Conservation (phyloP, 2,113 vertebrate species). For the Siniperca knerii region DNA sequence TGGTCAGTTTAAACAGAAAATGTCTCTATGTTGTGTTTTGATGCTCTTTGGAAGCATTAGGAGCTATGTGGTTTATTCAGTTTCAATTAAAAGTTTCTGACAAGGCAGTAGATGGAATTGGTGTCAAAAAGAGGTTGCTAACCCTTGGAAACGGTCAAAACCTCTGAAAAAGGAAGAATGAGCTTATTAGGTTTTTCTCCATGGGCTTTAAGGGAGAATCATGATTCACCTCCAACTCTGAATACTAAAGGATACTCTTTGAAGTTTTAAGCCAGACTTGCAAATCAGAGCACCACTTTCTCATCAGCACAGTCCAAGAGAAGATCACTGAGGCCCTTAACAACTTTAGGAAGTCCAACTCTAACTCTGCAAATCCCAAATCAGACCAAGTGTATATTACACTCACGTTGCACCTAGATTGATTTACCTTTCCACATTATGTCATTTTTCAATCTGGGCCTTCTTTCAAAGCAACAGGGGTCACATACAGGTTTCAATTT, state of each 20-base stretch:
- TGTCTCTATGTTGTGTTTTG: conserved; percentile 6
- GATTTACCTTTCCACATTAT: neutral
- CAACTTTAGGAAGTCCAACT: conserved; percentile 29
- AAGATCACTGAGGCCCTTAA: conserved; percentile 26
- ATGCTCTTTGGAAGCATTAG: neutral
- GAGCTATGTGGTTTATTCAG: conserved; percentile 10
- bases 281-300: conserved; percentile 48
- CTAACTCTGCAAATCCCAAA: neutral
- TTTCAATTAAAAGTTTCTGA: conserved; percentile 34
- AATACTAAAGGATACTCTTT: conserved; percentile 58
- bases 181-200: conserved; percentile 27
- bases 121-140: conserved; percentile 31
- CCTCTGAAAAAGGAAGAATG: conserved; percentile 1
- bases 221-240: conserved; percentile 34
- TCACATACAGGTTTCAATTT: neutral
- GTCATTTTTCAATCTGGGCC: neutral
- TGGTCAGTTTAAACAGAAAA: conserved; percentile 14
- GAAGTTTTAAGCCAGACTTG: conserved; percentile 60
- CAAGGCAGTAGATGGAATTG: conserved; percentile 13
- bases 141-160: conserved; percentile 28
- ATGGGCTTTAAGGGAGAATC: conserved; percentile 33
- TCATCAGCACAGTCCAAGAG: conserved; percentile 37
- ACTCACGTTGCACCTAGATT: neutral
- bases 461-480: neutral
- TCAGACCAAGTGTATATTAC: neutral